Base-by-base conservation (phyloP, 2,797 vertebrate genomes). In the Falco cherrug region DNA sequence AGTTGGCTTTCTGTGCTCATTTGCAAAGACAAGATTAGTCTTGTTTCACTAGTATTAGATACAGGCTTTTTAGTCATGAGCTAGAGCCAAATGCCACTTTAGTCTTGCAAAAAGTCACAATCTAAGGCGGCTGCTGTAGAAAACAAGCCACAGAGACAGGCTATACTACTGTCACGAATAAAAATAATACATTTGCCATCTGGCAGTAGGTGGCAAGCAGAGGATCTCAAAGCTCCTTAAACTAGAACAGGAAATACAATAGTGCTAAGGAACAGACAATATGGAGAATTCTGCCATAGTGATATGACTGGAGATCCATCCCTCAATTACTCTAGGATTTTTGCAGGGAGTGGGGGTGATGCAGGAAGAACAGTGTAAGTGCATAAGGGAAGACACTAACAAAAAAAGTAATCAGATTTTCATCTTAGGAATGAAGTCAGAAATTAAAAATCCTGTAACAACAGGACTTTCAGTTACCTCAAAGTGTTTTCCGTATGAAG, bases 151-250 rank as follows among this genome's bases (percentile, higher is more conserved):
- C 51, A 33, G 89, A 6, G 47, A 57, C 78, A 93, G 83, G 87
- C 63, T 47, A 77, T 61, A 50, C 84, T 67, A 29, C 22, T 2
- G 2, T 6, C 5, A 5, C 21, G 41, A 92, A 41, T 24, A 94
- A 89, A 91, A 95, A 95, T 50, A 87, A 89, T 24, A 16, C 33
- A 14, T 59, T 65, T 77, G 67, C 87, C 85, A 84, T 56, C 87
- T 84, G 83, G 59, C 47, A 90, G 78, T 63, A 93, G 90, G 87
- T 89, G 67, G 87, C 41, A 82, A 78, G 85, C 71, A 78, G 33
- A 87, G 61, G 25, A 86, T 65, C 60, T 68, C 48, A 47, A 61
- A 78, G 77, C 67, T 82, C n/a, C 51, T 84, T 37, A 43, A 17
- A 3, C 9, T 14, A 21, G n/a, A 79, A 45, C 16, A 50, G 75